A percentile compares a stretch with the other conserved stretches of the same genome.
Conservation (phyloP, 2,113 vertebrate genomes). For the Dendropsophus ebraccatus region DNA sequence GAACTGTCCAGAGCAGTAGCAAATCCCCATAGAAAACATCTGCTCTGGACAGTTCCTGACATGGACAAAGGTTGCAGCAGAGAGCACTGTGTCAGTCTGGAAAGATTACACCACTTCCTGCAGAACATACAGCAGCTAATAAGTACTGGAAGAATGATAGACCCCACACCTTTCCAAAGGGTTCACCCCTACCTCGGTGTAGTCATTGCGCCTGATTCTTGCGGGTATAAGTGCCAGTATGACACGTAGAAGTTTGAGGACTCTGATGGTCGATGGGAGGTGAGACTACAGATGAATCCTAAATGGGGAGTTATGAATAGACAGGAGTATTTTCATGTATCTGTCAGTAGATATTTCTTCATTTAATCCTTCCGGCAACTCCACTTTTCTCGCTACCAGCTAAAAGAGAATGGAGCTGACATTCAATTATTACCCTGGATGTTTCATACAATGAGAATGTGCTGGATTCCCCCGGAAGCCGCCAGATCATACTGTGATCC, state of each 20-base stretch:
- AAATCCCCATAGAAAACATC: no score
- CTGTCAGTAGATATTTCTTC: slow-evolving; percentile 53
- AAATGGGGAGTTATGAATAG: slow-evolving; percentile 17
- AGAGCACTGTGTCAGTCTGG: no score
- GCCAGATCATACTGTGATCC: slow-evolving; percentile 35
- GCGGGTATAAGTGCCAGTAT: not conserved
- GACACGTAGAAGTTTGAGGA: not conserved
- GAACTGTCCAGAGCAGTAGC: no score
- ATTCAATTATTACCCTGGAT: slow-evolving; percentile 51
- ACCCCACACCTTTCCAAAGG: no score
- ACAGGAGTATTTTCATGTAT: slow-evolving; percentile 38
- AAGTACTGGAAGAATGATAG: no score
- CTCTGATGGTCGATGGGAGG: slow-evolving; percentile 1
- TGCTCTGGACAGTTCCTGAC: no score
- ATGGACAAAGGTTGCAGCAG: no score
- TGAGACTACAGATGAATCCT: slow-evolving; percentile 1
- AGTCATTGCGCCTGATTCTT: no score
- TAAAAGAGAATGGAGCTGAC: slow-evolving; percentile 52
- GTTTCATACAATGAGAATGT: slow-evolving; percentile 37
- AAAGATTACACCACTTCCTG: no score
- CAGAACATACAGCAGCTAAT: no score
- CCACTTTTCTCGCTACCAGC: slow-evolving; percentile 33
- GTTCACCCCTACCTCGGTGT: no score
- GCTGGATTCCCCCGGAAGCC: slow-evolving; percentile 18
- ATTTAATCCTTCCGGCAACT: slow-evolving; percentile 42